Conservation (phyloP, 2,113 vertebrate genomes). For the Alaudala cheleensis region DNA sequence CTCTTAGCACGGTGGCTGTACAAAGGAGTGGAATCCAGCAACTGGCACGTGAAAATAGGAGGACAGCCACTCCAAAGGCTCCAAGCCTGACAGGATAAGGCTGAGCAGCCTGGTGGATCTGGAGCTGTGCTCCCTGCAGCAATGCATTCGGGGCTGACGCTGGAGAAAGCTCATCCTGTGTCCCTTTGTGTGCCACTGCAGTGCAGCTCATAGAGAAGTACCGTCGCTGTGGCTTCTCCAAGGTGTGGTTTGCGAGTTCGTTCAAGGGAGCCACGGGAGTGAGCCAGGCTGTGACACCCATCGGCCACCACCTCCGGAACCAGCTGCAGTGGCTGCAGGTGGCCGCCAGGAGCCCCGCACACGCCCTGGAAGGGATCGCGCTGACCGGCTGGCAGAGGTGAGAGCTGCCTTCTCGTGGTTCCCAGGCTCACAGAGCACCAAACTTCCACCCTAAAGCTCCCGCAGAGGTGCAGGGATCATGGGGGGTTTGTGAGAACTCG, state of each 20-base stretch:
- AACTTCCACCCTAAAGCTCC: neutral
- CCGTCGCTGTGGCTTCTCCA: constrained; percentile 78
- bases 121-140: neutral
- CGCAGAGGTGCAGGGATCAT: neutral
- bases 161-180: neutral
- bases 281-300: constrained; percentile 79
- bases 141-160: neutral
- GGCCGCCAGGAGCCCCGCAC: constrained; percentile 64
- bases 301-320: constrained; percentile 89
- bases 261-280: constrained; percentile 93
- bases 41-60: neutral
- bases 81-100: neutral
- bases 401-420: neutral
- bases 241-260: constrained; percentile 91
- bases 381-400: constrained; percentile 98
- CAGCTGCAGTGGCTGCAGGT: constrained; percentile 89
- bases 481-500: no score
- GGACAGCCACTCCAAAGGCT: neutral
- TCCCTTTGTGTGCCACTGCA: constrained; percentile 43
- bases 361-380: constrained; percentile 81
- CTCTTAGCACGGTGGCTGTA: neutral
- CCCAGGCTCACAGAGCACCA: neutral
- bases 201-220: constrained; percentile 88
- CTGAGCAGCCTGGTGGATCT: neutral
- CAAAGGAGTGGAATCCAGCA: neutral